Evolutionary conservation across 2,113 vertebrate species (phyloP), one percentile per base, ranked within the genome.

Genomic region (Hylia prasina): DNA sequence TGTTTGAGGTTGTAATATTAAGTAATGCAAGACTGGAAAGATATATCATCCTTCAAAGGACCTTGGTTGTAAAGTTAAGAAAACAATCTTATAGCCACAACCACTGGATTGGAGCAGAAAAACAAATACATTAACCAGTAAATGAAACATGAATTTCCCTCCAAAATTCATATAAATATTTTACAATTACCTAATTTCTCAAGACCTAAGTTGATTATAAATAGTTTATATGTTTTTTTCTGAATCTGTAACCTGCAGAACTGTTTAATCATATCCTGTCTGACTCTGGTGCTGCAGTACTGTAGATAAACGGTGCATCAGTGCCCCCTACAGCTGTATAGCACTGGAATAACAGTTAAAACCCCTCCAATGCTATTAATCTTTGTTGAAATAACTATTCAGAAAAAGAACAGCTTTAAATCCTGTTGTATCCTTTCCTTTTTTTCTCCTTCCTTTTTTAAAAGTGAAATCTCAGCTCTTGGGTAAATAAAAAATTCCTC

Each of bases 291-390:
- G 66, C 79, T 82, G 89, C 82, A 54, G 44, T 37, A 7, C 17
- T 71, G 17, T n/a, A 47, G 33, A 88, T 95, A 50, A 21, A 65
- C 37, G 51, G 96, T 96, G 65, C 97, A 56, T 90, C 93, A 98
- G 93, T 91, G 98, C 98, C 98, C 98, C 97, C 98, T 98, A 90
- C 95, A 97, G 98, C n/a, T 44, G 77, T 11, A 30, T 65, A 95
- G 80, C 37, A 27, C 28, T 18, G 35, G 19, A 20, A 66, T 71
- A 69, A 53, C 31, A 51, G 65, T 77, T 25, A 2, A 68, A 68
- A 42, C 15, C 15, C 0, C 3, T 23, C 31, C 63, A 39, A 30
- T 1, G 1, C 18, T 86, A 27, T 53, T 80, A 50, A 47, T 78
- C 20, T 65, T 60, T 47, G 15, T 73, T 93, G 40, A 56, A 73